phyloP scores from a whole-genome alignment of 2,113 vertebrate genomes.

The Coregonus clupeaformis region DNA sequence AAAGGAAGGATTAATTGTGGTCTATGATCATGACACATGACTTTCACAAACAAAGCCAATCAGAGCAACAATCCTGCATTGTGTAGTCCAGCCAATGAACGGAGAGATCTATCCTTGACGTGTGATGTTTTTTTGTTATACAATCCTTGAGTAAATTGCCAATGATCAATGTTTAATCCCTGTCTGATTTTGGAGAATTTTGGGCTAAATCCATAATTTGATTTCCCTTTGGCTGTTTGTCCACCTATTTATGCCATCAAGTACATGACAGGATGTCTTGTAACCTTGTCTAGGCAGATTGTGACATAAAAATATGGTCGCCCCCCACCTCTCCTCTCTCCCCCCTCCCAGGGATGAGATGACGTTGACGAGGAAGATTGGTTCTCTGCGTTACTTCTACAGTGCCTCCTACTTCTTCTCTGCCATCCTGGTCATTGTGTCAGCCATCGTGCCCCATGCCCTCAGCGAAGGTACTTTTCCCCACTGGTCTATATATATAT shows the following conservation, averaged over 20 bases:
- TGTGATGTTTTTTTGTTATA: background rate
- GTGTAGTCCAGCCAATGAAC: background rate
- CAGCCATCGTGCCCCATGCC: conserved; percentile 87
- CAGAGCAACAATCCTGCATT: background rate
- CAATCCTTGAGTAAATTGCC: background rate
- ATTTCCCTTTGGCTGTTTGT: too few species aligned
- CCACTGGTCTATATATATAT: too few species aligned
- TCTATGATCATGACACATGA: too few species aligned
- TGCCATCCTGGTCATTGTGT: conserved; percentile 93
- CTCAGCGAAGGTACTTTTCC: conserved; percentile 63
- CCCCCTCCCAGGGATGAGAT: conserved; percentile 82
- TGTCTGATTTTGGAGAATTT: too few species aligned
- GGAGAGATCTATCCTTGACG: background rate
- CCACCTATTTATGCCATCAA: too few species aligned
- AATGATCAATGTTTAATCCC: too few species aligned
- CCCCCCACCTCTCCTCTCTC: conserved; percentile 18
- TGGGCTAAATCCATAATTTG: too few species aligned
- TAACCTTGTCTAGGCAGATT: background rate
- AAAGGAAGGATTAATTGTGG: too few species aligned
- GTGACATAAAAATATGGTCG: background rate
- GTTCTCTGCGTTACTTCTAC: conserved; percentile 92
- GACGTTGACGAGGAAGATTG: conserved; percentile 90
- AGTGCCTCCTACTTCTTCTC: conserved; percentile 96
- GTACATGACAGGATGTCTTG: background rate
- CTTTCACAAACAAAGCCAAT: background rate